phyloP scores from a whole-genome alignment of 2,113 vertebrate genomes.

The Baryphthengus martii region DNA sequence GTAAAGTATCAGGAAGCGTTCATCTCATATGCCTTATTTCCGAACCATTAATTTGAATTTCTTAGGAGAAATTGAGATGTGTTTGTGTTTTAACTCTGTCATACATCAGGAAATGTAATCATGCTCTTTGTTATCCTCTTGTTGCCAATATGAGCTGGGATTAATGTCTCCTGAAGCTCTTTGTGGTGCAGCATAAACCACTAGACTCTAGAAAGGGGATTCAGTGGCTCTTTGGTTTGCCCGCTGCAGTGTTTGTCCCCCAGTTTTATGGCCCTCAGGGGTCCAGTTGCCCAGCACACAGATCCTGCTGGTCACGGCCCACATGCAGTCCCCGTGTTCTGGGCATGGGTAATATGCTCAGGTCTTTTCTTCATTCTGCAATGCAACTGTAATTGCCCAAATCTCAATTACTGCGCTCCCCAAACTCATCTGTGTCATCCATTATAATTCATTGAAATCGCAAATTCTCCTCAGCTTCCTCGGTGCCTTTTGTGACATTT shows the following conservation, averaged over 20 bases:
- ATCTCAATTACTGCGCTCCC: background rate
- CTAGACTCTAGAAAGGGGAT: background rate
- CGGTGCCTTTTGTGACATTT: background rate
- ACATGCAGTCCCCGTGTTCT: fast-evolving
- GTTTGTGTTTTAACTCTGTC: background rate
- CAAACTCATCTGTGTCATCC: background rate
- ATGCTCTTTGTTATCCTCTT: background rate
- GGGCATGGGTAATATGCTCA: background rate
- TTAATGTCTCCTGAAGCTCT: background rate
- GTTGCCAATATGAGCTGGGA: background rate
- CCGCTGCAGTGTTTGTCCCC: background rate
- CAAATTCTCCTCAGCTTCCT: background rate
- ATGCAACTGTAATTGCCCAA: background rate
- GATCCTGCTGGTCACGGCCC: background rate
- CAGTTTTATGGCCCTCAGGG: background rate
- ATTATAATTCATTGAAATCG: background rate
- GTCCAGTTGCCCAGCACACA: background rate
- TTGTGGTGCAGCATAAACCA: background rate
- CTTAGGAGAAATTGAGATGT: background rate
- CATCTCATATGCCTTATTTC: background rate
- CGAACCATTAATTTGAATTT: background rate
- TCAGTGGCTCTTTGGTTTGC: background rate
- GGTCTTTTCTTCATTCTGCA: background rate
- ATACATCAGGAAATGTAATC: conserved; percentile 31
- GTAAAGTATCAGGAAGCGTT: background rate